Percentiles rank a stretch among this genome's conserved stretches.
Conservation (phyloP, 2,113 vertebrate species). For the Acrocephalus kingi region DNA sequence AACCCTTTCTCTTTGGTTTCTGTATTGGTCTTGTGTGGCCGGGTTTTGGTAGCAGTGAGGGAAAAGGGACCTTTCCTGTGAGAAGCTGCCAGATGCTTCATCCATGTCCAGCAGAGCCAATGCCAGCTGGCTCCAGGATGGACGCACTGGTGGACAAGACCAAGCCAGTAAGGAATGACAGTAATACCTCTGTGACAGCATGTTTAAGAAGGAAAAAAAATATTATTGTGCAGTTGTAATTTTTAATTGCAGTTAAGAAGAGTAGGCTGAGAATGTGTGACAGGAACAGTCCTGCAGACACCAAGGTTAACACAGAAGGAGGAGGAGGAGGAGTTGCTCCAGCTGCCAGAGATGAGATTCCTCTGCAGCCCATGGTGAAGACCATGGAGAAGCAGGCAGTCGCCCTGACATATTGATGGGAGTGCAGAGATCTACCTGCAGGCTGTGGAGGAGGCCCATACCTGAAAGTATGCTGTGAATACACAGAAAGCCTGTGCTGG, state of each 20-base stretch:
- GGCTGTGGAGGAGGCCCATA: background rate
- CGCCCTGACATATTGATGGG: background rate
- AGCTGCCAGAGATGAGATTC: background rate
- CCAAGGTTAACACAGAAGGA: background rate
- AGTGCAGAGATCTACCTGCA: background rate
- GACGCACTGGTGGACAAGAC: fast-evolving
- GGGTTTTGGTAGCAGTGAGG: background rate
- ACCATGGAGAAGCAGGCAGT: background rate
- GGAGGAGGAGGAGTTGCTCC: background rate
- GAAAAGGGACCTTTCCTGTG: background rate
- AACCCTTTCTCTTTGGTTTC: background rate
- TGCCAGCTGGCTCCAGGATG: fast-evolving
- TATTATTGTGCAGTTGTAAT: fast-evolving
- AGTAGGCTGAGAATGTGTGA: background rate
- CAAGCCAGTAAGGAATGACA: background rate
- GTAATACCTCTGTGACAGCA: background rate
- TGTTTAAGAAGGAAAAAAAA: background rate
- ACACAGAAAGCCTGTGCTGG: background rate
- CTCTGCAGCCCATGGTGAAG: background rate
- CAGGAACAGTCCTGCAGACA: background rate
- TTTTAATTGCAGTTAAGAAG: background rate
- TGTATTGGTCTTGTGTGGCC: background rate
- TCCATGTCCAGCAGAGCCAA: background rate
- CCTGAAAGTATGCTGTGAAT: background rate
- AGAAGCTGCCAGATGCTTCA: background rate